These are phyloP conservation scores for Oplegnathus fasciatus DNA, from an alignment of 2,113 vertebrate species.

Conservation along the genomic window DNA sequence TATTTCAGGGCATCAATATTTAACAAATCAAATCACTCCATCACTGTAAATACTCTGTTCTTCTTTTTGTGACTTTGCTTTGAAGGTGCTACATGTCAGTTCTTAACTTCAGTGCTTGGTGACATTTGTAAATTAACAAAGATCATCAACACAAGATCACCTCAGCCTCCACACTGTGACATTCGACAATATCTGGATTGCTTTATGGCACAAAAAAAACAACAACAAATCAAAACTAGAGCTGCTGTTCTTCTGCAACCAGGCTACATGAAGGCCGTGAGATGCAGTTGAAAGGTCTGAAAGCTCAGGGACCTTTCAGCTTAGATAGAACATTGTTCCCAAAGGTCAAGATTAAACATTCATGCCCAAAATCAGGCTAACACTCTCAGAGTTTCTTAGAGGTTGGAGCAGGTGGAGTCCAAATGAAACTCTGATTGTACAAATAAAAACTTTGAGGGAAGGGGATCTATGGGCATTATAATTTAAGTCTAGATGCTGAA, in stretches of 20 bases:
- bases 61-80: neutral
- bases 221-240: neutral
- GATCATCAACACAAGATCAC: too few relatives aligned
- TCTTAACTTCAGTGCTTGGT: neutral
- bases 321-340: neutral
- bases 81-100: neutral
- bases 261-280: neutral
- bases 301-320: constrained; percentile 9
- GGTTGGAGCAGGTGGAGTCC: neutral
- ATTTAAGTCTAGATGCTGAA: neutral
- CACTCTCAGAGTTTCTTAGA: neutral
- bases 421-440: neutral
- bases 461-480: neutral
- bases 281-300: constrained; percentile 3
- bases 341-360: constrained; percentile 16
- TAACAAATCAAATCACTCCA: neutral
- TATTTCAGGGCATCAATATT: neutral
- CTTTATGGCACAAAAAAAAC: neutral
- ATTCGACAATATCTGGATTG: neutral
- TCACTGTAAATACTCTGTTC: neutral
- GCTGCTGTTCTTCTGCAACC: neutral
- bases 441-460: constrained; percentile 7
- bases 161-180: too few relatives aligned
- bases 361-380: neutral
- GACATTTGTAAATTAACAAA: neutral